Evolutionary conservation across 2,113 vertebrate genomes (phyloP), one percentile per base, ranked within the genome.

Genomic region (Jacana jacana): DNA sequence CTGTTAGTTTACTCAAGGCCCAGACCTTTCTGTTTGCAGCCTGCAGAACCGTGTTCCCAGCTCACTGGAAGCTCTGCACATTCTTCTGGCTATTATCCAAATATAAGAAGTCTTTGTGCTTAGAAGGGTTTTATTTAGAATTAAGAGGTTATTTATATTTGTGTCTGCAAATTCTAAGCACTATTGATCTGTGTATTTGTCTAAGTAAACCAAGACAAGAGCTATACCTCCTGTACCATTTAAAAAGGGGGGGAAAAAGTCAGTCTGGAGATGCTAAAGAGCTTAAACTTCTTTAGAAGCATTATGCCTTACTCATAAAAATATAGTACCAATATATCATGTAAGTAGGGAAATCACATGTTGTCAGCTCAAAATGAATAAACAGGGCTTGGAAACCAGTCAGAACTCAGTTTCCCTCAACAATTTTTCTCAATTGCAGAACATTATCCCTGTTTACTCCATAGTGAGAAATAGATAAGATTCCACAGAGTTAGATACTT

Each of bases 141-240:
- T 86, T 94, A 91, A 64, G 84, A 83, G 63, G 44, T 97, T 97
- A 84, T 95, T 92, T 94, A 89, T 95, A 96, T 86, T 93, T 93
- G 57, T 95, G 71, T 93, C 85, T 82, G 82, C 77, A 95, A 94
- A 97, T 92, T 95, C 66, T 94, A 94, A 95, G 81, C n/a, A 30
- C 48, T 97, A 97, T 97, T 91, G 96, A 96, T 97, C 96, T 88
- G n/a, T 87, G 33, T 93, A 66, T 95, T 96, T 96, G 44, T 72
- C 60, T 66, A 63, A 54, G 89, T 96, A 97, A 97, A 89, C 71
- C 65, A 91, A 96, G 96, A 86, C 15, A 93, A 91, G 86, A 97
- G 42, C 81, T 17, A 83, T 83, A 96, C 27, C 58, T 87, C 33
- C 80, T 93, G 91, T 90, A 89, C 37, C 58, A 66, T 78, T 96